A percentile compares a stretch with the other conserved stretches of the same genome.
These are phyloP conservation scores for Anoplopoma fimbria DNA, from an alignment of 2,113 vertebrate genomes.

Conservation along the genomic window DNA sequence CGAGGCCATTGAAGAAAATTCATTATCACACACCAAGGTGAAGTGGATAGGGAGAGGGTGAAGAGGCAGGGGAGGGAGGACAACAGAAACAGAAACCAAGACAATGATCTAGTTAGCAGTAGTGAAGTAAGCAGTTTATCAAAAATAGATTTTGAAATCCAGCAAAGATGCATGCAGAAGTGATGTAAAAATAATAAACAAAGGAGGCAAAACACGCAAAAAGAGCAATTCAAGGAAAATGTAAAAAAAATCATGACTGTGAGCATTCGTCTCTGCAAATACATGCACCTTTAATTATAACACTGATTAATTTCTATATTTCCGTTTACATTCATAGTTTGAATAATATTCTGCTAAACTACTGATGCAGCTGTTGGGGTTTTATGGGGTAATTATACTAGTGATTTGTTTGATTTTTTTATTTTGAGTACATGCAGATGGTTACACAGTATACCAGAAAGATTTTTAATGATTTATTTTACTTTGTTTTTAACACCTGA, in stretches of 20 bases:
- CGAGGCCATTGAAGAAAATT: constrained; percentile 58
- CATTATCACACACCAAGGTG: constrained; percentile 60
- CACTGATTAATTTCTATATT: not conserved
- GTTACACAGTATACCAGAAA: not conserved
- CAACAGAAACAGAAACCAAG: constrained; percentile 43
- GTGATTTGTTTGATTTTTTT: not conserved
- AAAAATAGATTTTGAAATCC: not conserved
- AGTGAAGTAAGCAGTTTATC: constrained; percentile 37
- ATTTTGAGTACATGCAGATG: not conserved
- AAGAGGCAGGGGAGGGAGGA: not conserved
- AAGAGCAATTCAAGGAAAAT: not conserved
- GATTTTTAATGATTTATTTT: constrained; percentile 11
- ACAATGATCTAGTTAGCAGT: constrained; percentile 42
- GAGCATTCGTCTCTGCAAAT: not conserved
- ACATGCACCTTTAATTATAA: not conserved
- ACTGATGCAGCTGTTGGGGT: not conserved
- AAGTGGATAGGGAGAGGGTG: constrained; percentile 33
- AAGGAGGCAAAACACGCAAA: not conserved
- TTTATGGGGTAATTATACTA: not conserved
- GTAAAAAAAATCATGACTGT: constrained; percentile 1
- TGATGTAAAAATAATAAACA: not conserved
- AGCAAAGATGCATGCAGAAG: not conserved
- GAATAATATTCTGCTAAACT: not conserved
- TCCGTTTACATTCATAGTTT: not conserved
- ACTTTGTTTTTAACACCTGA: not conserved